Conservation (phyloP, 1,140 invertebrate genomes). For the Drosophila nigromelanica region DNA sequence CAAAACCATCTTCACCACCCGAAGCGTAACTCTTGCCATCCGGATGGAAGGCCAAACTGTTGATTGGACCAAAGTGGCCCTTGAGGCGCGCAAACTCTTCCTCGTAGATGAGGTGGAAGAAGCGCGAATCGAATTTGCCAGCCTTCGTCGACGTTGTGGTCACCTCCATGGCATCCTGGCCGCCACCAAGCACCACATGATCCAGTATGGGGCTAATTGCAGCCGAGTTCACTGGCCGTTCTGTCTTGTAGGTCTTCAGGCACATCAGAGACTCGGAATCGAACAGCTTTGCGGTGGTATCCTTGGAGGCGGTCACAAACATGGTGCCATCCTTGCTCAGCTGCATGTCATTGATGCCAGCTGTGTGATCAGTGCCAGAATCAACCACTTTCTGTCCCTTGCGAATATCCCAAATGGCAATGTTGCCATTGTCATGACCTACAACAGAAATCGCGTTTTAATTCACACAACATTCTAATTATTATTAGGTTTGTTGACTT, state of each 20-base stretch:
- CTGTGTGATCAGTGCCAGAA: constrained; percentile 91
- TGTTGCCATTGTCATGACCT: constrained; percentile 95
- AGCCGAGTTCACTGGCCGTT: constrained; percentile 98
- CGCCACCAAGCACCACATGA: constrained; percentile 98
- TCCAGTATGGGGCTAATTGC: constrained; percentile 96
- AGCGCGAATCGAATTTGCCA: constrained; percentile 99
- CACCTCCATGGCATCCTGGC: constrained; percentile 99
- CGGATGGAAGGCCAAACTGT: constrained; percentile 98
- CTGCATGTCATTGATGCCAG: constrained; percentile 98
- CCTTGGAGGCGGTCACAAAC: constrained; percentile 98
- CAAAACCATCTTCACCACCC: constrained; percentile 99
- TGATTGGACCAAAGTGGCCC: constrained; percentile 99
- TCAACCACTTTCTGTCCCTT: constrained; percentile 92
- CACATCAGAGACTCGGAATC: constrained; percentile 93
- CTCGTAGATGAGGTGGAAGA: constrained; percentile 99
- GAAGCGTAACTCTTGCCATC: constrained; percentile 98
- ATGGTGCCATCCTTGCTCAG: constrained; percentile 96
- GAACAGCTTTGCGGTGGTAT: constrained; percentile 97
- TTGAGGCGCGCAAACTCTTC: constrained; percentile 99
- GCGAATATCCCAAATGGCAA: constrained; percentile 95
- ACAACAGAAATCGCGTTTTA: not conserved
- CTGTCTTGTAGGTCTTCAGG: constrained; percentile 97
- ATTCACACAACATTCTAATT: not conserved
- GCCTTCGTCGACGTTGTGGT: constrained; percentile 97
- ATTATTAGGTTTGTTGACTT: not conserved